A percentile compares a stretch with the other conserved stretches of the same genome.
phyloP scores from a whole-genome alignment of 2,888 invertebrate genomes.

The Oscheius onirici region DNA sequence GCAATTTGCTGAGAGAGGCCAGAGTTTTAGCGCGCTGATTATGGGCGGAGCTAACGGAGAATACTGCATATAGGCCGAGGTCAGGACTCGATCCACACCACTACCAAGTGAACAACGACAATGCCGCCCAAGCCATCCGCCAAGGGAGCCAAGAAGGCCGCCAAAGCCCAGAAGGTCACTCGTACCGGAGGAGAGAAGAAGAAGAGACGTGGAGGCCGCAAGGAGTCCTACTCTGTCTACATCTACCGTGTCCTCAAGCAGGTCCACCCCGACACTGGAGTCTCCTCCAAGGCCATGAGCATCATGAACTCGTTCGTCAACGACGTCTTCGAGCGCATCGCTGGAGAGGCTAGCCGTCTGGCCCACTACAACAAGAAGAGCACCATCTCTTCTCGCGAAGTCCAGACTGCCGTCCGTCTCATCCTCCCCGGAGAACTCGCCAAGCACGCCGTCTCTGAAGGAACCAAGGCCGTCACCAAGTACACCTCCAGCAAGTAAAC shows the following conservation, averaged over 20 bases:
- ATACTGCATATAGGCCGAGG: too few relatives aligned
- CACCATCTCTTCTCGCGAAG: slow-evolving; percentile 74
- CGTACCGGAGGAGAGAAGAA: slow-evolving; percentile 72
- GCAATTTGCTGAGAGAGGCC: too few relatives aligned
- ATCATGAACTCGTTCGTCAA: slow-evolving; percentile 83
- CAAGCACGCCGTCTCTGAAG: slow-evolving; percentile 55
- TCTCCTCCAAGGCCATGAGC: slow-evolving; percentile 80
- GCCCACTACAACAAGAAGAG: slow-evolving; percentile 78
- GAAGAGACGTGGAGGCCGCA: slow-evolving; percentile 56
- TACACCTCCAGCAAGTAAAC: slow-evolving; percentile 51
- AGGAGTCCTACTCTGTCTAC: slow-evolving; percentile 73
- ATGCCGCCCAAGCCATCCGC: too few relatives aligned
- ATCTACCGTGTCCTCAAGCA: slow-evolving; percentile 78
- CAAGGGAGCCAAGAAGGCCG: too few relatives aligned
- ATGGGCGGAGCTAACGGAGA: too few relatives aligned
- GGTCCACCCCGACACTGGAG: slow-evolving; percentile 77
- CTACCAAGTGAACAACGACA: too few relatives aligned
- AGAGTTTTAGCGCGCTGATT: too few relatives aligned
- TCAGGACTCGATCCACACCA: too few relatives aligned
- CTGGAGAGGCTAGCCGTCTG: slow-evolving; percentile 75
- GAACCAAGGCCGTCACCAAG: slow-evolving; percentile 54
- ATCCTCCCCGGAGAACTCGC: slow-evolving; percentile 56
- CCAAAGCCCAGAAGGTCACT: too few relatives aligned
- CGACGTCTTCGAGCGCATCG: slow-evolving; percentile 81
- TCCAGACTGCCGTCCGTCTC: slow-evolving; percentile 75